Base-by-base conservation (phyloP, 2,113 vertebrate species). In the Nycticorax nycticorax region DNA sequence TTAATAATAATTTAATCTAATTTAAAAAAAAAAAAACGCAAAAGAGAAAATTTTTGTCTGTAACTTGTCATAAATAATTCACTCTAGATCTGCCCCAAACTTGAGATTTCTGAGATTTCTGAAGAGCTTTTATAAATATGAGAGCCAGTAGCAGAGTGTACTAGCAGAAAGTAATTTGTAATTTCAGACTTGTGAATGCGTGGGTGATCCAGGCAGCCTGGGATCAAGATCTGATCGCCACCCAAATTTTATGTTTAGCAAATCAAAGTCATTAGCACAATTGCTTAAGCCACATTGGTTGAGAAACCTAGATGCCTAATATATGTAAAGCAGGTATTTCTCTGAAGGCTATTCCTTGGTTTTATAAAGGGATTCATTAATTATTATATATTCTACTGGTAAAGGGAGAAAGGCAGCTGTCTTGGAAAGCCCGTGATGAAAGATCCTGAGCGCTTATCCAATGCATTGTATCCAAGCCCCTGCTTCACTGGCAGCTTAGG, bases 401-500 rank as follows among this genome's bases (percentile, higher is more conserved):
- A 69, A 84, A 75, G 12, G 18, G 17, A 59, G 7, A 88, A 69
- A 88, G 18, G 26, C 2, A 1, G 7, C 33, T 41, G 6, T 45
- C 57, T 81, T 2, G 1, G 68, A 75, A 79, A 71, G 23, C 20
- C 32, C 72, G 32, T 14, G 33, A 19, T 67, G 76, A 67, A 77
- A 39, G 64, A 56, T 35, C 9, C 32, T 19, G 17, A 53, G 18
- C 43, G 3, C 5, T 50, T 37, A 22, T 22, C 32, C 1, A 13
- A 8, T 0, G 0, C 8, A 7, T 4, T 41, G 3, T n/a, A 19
- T n/a, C 24, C 16, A 59, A 3, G 0, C 10, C 10, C 1, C 3
- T 78, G 26, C 37, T 93, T 92, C 17, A 4, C 5, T 85, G 48
- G 3, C 71, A 60, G 12, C 11, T 23, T 28, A 43, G 14, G 19